A percentile compares a stretch with the other conserved stretches of the same genome.
phyloP scores from a whole-genome alignment of 2,797 vertebrate genomes.

The Channa striata region DNA sequence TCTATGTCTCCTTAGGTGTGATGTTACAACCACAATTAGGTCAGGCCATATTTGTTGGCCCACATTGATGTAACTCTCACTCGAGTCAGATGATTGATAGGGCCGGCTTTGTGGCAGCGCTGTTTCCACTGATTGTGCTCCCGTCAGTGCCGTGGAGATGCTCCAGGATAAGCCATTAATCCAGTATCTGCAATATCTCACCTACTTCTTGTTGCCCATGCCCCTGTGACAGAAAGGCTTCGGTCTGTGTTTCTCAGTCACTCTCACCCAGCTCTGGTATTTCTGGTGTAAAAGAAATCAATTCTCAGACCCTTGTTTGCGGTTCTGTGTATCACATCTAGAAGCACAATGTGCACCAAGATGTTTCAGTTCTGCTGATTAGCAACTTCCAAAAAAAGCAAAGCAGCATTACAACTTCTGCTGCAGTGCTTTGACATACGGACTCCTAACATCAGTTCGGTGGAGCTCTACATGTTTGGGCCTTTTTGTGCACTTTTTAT shows the following conservation, averaged over 20 bases:
- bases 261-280: conserved; percentile 4
- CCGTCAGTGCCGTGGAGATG: conserved; percentile 37
- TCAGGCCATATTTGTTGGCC: conserved; percentile 72
- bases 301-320: not conserved
- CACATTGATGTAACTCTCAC: conserved; percentile 67
- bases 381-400: not conserved
- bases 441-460: conserved; percentile 1
- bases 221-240: conserved; percentile 23
- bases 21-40: conserved; percentile 74
- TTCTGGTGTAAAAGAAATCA: conserved; percentile 16
- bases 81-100: conserved; percentile 54
- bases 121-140: conserved; percentile 65
- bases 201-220: conserved; percentile 39
- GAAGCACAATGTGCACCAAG: not conserved
- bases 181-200: conserved; percentile 60
- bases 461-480: conserved; percentile 11
- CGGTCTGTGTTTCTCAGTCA: not conserved
- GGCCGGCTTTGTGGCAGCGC: conserved; percentile 52
- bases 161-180: conserved; percentile 58
- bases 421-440: not conserved
- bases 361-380: not conserved
- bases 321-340: not conserved
- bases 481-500: conserved; percentile 4
- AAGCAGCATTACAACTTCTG: not conserved
- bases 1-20: conserved; percentile 48